phyloP scores from a whole-genome alignment of 2,888 invertebrate genomes.

The Charanyca ferruginea region DNA sequence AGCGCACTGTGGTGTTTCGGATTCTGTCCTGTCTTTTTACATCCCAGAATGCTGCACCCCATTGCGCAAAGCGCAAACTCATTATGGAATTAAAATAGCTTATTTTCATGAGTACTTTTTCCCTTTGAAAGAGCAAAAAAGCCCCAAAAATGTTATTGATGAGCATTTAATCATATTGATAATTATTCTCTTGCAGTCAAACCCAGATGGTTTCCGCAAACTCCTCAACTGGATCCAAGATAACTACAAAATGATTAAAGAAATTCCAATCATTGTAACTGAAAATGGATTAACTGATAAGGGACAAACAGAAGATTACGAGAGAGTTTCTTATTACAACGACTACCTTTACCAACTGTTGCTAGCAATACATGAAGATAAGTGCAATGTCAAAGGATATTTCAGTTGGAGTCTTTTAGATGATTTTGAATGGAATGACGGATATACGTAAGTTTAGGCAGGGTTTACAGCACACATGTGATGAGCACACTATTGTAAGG shows the following conservation, averaged over 20 bases:
- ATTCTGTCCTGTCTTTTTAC: no score
- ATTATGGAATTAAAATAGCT: no score
- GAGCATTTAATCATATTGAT: no score
- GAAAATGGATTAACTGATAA: constrained; percentile 88
- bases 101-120: no score
- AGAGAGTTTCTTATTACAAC: constrained; percentile 85
- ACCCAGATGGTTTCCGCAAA: constrained; percentile 92
- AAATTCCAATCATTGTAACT: constrained; percentile 87
- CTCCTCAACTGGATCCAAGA: constrained; percentile 92
- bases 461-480: no score
- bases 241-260: constrained; percentile 86
- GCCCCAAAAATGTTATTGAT: no score
- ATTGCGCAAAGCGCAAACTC: no score
- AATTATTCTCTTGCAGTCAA: constrained; percentile 88
- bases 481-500: no score
- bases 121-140: no score
- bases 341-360: constrained; percentile 73
- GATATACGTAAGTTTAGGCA: constrained; percentile 84
- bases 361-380: constrained; percentile 72
- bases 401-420: constrained; percentile 72
- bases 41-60: no score
- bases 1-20: no score
- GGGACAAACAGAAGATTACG: constrained; percentile 72
- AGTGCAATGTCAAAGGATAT: constrained; percentile 81
- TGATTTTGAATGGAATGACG: constrained; percentile 74